phyloP scores from a whole-genome alignment of 2,113 vertebrate genomes.

The Isurus oxyrinchus region DNA sequence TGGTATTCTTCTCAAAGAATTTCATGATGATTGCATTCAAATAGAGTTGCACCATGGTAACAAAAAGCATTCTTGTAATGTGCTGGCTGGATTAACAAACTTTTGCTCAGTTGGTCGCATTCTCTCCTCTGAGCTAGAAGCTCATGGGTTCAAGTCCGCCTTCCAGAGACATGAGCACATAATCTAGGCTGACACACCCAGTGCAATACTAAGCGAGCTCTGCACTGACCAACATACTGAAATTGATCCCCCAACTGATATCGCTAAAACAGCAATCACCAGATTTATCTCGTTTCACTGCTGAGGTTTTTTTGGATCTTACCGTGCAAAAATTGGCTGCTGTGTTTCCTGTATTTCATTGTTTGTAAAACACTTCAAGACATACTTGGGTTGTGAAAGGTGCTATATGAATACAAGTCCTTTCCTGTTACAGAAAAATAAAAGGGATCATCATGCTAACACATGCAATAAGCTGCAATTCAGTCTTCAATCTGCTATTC shows the following conservation, averaged over 20 bases:
- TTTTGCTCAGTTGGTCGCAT: neutral
- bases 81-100: neutral
- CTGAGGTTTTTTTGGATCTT: neutral
- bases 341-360: neutral
- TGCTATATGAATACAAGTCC: neutral
- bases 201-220: neutral
- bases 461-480: neutral
- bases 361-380: neutral
- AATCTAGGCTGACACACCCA: neutral
- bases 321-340: neutral
- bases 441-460: neutral
- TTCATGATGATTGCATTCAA: neutral
- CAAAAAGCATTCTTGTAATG: neutral
- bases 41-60: neutral
- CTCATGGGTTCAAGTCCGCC: neutral
- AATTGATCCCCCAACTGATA: neutral
- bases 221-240: neutral
- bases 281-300: neutral
- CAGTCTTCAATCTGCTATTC: neutral
- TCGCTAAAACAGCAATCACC: neutral
- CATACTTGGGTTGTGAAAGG: neutral
- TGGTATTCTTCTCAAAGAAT: neutral
- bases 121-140: neutral
- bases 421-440: neutral
- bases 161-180: neutral